Percentiles rank a stretch among this genome's conserved stretches.
Evolutionary conservation across 2,888 invertebrate genomes (phyloP).

Genomic region (Periphyllus acericola): DNA sequence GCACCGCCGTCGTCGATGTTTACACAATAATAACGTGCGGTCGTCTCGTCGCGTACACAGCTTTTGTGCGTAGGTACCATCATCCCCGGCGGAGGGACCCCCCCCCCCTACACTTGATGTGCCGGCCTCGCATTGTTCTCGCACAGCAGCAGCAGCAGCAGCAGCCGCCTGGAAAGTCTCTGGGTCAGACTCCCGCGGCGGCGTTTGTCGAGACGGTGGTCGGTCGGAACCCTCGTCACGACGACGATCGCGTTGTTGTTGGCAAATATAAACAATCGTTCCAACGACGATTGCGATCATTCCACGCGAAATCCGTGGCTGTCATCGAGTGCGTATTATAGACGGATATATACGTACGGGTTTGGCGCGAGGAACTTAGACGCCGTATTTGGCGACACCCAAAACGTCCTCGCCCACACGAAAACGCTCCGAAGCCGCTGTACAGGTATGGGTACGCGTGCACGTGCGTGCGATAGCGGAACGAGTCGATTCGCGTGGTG

Average conservation of each 20-base stretch:
- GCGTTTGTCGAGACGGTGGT: background rate
- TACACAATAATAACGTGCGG: slow-evolving; percentile 30
- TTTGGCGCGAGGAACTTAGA: background rate
- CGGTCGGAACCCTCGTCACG: background rate
- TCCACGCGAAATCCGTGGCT: no score
- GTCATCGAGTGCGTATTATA: no score
- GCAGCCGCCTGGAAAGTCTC: background rate
- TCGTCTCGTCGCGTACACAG: background rate
- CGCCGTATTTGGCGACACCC: slow-evolving; percentile 19
- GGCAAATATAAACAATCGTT: no score
- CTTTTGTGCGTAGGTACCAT: background rate
- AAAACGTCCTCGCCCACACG: slow-evolving; percentile 2
- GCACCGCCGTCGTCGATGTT: slow-evolving; percentile 3
- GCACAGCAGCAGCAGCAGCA: background rate
- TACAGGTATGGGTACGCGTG: background rate
- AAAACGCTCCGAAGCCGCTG: background rate
- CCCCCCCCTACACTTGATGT: background rate
- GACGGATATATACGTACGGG: accelerated
- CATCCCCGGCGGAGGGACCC: background rate
- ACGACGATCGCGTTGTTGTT: background rate
- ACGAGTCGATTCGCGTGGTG: slow-evolving; percentile 28
- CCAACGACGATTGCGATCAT: no score
- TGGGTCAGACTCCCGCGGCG: slow-evolving; percentile 18
- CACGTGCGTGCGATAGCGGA: slow-evolving; percentile 23
- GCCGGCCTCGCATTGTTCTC: background rate